Percentiles rank a stretch among this genome's conserved stretches.
Conservation (phyloP, 1,140 invertebrate genomes). For the Caenorhabditis tropicalis region DNA sequence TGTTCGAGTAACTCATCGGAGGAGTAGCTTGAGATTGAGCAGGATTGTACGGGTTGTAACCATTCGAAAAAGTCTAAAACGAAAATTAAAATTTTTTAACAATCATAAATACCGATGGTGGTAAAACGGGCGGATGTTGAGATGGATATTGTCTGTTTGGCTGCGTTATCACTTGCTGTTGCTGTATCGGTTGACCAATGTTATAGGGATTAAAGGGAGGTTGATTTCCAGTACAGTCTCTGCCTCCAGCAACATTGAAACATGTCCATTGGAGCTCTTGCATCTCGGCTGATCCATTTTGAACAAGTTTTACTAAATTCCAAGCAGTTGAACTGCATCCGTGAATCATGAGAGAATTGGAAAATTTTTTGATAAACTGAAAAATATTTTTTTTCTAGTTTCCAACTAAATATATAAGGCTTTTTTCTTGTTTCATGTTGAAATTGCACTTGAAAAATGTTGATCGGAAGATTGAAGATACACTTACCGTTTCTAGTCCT, state of each 20-base stretch:
- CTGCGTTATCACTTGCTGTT: neutral
- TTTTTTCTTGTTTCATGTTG: too few species aligned
- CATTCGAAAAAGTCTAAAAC: neutral
- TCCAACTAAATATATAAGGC: neutral
- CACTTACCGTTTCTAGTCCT: neutral
- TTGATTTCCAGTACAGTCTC: slow-evolving; percentile 3
- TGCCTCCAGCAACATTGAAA: neutral
- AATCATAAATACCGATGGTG: neutral
- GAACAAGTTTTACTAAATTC: neutral
- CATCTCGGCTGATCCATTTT: slow-evolving; percentile 14
- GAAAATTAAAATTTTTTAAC: neutral
- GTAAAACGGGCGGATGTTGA: neutral
- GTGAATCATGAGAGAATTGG: neutral
- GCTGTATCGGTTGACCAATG: neutral
- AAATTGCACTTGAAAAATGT: too few species aligned
- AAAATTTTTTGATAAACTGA: neutral
- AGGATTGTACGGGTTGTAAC: neutral
- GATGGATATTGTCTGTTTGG: neutral
- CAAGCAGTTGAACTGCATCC: neutral
- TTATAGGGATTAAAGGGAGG: neutral
- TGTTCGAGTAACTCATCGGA: neutral
- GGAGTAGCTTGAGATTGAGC: neutral
- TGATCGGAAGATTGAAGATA: neutral
- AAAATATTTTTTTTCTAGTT: neutral
- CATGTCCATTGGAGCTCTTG: slow-evolving; percentile 30